Conservation (phyloP, 2,797 vertebrate genomes). For the Aulostomus chinensis region DNA sequence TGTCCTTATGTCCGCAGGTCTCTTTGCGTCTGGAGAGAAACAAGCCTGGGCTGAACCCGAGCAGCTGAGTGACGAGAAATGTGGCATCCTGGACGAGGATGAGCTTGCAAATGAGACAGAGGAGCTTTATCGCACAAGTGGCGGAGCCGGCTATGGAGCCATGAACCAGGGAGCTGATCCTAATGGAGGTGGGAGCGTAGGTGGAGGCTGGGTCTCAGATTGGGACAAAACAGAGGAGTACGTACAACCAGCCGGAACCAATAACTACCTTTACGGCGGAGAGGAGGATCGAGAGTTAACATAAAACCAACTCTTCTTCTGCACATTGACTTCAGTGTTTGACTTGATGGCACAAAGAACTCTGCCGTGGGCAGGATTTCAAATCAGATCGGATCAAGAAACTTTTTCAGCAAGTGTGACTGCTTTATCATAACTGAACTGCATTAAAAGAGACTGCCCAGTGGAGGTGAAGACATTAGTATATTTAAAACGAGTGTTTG, state of each 20-base stretch:
- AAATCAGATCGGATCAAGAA: constrained; percentile 7
- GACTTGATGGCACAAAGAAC: constrained; percentile 29
- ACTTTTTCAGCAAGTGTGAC: constrained; percentile 38
- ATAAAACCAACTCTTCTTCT: constrained; percentile 36
- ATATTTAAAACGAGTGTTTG: constrained; percentile 49
- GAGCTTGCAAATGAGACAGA: constrained; percentile 82
- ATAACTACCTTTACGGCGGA: constrained; percentile 72
- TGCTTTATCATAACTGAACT: constrained; percentile 39
- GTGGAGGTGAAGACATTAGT: constrained; percentile 42
- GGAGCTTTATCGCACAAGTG: constrained; percentile 73
- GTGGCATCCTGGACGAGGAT: constrained; percentile 79
- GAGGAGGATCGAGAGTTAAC: constrained; percentile 53
- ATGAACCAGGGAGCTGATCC: constrained; percentile 66
- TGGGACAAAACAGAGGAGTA: constrained; percentile 83
- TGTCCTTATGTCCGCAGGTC: constrained; percentile 47
- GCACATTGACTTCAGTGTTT: constrained; percentile 19
- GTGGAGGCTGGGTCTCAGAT: constrained; percentile 75
- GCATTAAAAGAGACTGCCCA: constrained; percentile 44
- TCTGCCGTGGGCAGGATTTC: constrained; percentile 12
- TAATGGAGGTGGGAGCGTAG: constrained; percentile 64
- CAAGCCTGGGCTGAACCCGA: constrained; percentile 96
- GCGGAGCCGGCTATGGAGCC: constrained; percentile 71
- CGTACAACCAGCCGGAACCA: constrained; percentile 72
- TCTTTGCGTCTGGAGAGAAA: constrained; percentile 96
- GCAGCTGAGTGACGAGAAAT: constrained; percentile 89